Percentiles rank a stretch among this genome's conserved stretches.
phyloP scores from a whole-genome alignment of 1,140 invertebrate genomes.

The Scaptomyza pallida region DNA sequence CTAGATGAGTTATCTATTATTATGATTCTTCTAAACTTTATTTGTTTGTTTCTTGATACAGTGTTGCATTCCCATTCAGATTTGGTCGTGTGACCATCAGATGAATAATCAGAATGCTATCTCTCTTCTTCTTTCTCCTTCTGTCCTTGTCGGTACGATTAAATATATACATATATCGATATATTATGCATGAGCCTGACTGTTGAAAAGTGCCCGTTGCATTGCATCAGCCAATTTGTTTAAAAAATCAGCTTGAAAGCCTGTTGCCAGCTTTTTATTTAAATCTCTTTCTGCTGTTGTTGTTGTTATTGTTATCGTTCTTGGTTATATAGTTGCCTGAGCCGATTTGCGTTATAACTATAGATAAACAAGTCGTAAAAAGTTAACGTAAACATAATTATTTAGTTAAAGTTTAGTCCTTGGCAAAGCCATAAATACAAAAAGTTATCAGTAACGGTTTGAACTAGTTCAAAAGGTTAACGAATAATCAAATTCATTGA shows the following conservation, averaged over 20 bases:
- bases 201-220: conserved; percentile 69
- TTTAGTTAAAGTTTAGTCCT: neutral
- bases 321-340: conserved; percentile 35
- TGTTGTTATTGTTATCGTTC: conserved; percentile 18
- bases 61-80: conserved; percentile 6
- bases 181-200: conserved; percentile 52
- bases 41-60: conserved; percentile 2
- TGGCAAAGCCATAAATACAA: neutral
- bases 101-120: conserved; percentile 21
- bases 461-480: neutral
- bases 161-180: conserved; percentile 40
- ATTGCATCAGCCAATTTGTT: conserved; percentile 81
- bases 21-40: conserved; percentile 9
- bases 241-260: conserved; percentile 59
- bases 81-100: conserved; percentile 5
- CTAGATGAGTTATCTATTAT: conserved; percentile 8
- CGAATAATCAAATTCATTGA: neutral
- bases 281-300: conserved; percentile 46
- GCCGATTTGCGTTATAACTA: conserved; percentile 33
- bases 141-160: neutral
- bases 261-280: conserved; percentile 55
- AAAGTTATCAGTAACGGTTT: neutral
- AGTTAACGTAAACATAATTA: neutral
- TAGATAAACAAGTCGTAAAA: neutral
- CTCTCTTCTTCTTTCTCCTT: neutral